Evolutionary conservation across 2,797 vertebrate genomes (phyloP), one percentile per base, ranked within the genome.

Genomic region (Enteromius argenteus): DNA sequence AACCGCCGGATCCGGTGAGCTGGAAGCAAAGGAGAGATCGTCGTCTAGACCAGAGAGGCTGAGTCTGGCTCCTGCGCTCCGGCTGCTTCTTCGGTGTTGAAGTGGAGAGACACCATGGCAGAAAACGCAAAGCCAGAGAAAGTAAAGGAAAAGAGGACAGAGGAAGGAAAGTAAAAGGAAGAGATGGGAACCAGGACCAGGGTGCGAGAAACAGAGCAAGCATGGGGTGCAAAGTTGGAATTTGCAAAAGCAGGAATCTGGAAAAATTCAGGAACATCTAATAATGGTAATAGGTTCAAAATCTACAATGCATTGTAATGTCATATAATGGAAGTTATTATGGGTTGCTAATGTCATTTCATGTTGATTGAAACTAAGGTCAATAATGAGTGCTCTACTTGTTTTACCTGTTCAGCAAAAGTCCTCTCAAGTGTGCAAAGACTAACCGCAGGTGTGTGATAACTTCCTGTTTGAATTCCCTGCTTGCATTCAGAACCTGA

Each of bases 361-460:
- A 37, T 76, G 13, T 39, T 75, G 5, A 35, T 35, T 14, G 5
- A 9, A 19, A 42, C 39, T 42, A 10, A 53, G 21, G n/a, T 76
- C 32, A 58, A 9, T 58, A 21, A 19, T 58, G 35, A 6, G 53
- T 42, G 14, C 3, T 1, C n/a, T 58, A 86, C 86, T 88, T 8
- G 35, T 82, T n/a, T 82, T 82, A 89, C 86, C 85, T 90, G 87
- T 51, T 81, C 3, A 81, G 60, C 73, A 80, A 60, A 79, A 86
- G 84, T 42, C 21, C 80, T 60, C 72, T 80, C 53, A 77, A 60
- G 19, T 62, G n/a, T 23, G 51, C 1, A 32, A 68, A 21, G 5
- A 11, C 14, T 9, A 79, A 27, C 3, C 44, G 77, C 35, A 35
- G 10, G 19, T 75, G n/a, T n/a, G 32, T 5, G 1, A 4, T 21